These are phyloP conservation scores for Monochamus saltuarius DNA, from an alignment of 1,140 invertebrate genomes.

Conservation along the genomic window DNA sequence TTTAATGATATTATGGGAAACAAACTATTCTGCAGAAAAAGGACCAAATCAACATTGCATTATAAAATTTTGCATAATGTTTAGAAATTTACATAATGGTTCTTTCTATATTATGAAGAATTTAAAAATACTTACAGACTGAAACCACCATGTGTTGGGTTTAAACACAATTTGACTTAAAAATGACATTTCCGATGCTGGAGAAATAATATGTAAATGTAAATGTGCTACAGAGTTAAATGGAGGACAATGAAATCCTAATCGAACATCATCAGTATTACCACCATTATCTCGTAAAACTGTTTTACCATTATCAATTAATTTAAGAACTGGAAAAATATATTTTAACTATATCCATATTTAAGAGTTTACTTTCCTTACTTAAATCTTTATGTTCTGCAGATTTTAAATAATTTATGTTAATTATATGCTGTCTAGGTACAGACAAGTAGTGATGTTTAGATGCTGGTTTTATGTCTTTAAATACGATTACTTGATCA, in stretches of 20 bases:
- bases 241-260: slow-evolving; percentile 91
- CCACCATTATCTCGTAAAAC: slow-evolving; percentile 57
- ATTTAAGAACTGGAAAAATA: slow-evolving; percentile 59
- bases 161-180: slow-evolving; percentile 70
- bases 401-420: slow-evolving; percentile 65
- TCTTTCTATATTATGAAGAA: no score
- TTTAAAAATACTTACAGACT: slow-evolving; percentile 60
- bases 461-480: slow-evolving; percentile 81
- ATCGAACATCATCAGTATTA: slow-evolving; percentile 59
- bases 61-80: no score
- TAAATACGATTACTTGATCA: slow-evolving; percentile 75
- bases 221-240: slow-evolving; percentile 82
- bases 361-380: slow-evolving; percentile 16
- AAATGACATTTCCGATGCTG: slow-evolving; percentile 73
- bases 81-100: no score
- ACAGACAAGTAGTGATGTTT: slow-evolving; percentile 79
- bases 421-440: slow-evolving; percentile 73
- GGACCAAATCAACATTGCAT: no score
- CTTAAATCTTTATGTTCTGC: slow-evolving; percentile 24
- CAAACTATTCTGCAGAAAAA: no score
- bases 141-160: slow-evolving; percentile 81
- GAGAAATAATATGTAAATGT: slow-evolving; percentile 85
- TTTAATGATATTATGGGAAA: no score
- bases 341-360: background rate
- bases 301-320: slow-evolving; percentile 60